Conservation (phyloP, 2,113 vertebrate genomes). For the Zingel zingel region DNA sequence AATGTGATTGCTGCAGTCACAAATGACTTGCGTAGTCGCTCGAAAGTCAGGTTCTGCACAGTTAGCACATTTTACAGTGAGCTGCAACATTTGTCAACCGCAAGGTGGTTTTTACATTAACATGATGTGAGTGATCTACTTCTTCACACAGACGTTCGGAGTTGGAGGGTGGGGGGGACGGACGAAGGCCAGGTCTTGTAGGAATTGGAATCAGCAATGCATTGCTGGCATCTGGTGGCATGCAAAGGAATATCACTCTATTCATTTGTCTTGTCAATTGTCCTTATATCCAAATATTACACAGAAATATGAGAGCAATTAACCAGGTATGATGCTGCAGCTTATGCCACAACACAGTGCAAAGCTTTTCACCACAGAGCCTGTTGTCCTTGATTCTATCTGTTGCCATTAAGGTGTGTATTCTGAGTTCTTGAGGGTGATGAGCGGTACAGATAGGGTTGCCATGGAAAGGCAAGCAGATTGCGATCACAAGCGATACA, state of each 20-base stretch:
- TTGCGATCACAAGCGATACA: conserved; percentile 19
- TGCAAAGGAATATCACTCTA: conserved; percentile 68
- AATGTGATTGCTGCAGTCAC: conserved; percentile 85
- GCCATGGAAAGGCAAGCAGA: conserved; percentile 39
- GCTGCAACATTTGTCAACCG: conserved; percentile 84
- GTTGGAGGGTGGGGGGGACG: conserved; percentile 3
- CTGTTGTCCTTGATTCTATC: conserved; percentile 30
- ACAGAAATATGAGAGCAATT: not conserved
- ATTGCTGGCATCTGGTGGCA: conserved; percentile 85
- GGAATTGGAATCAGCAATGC: conserved; percentile 71
- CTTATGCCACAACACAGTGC: not conserved
- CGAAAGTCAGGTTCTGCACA: conserved; percentile 84
- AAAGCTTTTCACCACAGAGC: conserved; percentile 19
- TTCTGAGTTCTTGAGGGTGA: conserved; percentile 17
- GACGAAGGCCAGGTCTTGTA: conserved; percentile 46
- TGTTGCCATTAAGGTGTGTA: conserved; percentile 16
- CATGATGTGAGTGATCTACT: conserved; percentile 85
- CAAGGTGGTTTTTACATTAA: conserved; percentile 83
- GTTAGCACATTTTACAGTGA: conserved; percentile 87
- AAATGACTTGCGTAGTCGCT: conserved; percentile 78
- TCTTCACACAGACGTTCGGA: conserved; percentile 76
- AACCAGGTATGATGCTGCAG: conserved; percentile 12
- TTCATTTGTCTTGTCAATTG: conserved; percentile 59
- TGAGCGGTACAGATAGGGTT: not conserved
- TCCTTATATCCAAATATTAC: conserved; percentile 16